Conservation (phyloP, 1,140 invertebrate genomes). For the Marisa cornuarietis region DNA sequence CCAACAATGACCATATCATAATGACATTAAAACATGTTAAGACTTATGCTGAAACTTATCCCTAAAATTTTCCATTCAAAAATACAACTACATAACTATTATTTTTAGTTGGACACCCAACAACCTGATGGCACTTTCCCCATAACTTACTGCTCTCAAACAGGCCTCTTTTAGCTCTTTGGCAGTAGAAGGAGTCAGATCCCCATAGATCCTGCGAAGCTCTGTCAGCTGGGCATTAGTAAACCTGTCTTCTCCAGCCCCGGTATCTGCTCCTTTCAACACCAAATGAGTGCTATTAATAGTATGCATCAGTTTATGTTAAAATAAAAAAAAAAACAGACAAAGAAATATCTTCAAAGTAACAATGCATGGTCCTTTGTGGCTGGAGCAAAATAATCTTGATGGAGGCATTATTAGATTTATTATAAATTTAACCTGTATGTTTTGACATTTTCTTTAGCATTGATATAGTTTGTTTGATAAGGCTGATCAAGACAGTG, state of each 20-base stretch:
- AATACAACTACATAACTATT: no score
- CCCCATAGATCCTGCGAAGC: constrained; percentile 61
- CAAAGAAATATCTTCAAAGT: not conserved
- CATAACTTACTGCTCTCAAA: constrained; percentile 51
- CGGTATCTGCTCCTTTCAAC: constrained; percentile 9
- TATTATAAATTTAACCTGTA: no score
- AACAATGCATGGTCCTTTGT: not conserved
- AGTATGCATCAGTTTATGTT: not conserved
- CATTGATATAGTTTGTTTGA: no score
- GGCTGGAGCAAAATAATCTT: no score
- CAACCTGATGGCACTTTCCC: not conserved
- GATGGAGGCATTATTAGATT: no score
- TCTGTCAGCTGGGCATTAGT: constrained; percentile 42
- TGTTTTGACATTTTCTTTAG: no score
- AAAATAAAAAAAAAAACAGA: constrained; percentile 7
- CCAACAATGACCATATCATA: no score
- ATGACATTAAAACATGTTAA: not conserved
- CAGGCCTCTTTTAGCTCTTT: constrained; percentile 56
- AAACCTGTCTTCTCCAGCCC: constrained; percentile 34
- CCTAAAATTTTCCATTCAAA: no score
- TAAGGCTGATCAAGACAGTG: no score
- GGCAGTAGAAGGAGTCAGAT: constrained; percentile 51
- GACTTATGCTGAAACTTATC: no score
- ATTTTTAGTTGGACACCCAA: no score
- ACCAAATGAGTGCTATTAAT: not conserved